phyloP scores from a whole-genome alignment of 2,113 vertebrate genomes.

The Phainopepla nitens region DNA sequence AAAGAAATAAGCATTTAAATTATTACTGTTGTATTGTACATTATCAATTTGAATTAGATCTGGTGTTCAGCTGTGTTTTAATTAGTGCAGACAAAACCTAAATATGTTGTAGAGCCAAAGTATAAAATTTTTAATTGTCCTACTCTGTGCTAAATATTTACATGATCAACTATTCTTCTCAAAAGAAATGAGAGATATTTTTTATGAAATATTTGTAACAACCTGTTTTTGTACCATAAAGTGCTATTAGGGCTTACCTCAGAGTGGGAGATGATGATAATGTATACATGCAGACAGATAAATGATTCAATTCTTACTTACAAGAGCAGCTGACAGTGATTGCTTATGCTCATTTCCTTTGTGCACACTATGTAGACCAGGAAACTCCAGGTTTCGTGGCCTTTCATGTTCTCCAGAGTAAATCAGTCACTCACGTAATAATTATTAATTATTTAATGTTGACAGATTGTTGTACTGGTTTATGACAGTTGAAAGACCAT shows the following conservation, averaged over 20 bases:
- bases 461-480: slow-evolving; percentile 61
- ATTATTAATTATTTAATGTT: slow-evolving; percentile 76
- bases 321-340: slow-evolving; percentile 84
- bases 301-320: slow-evolving; percentile 88
- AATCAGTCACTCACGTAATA: slow-evolving; percentile 77
- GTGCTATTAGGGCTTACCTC: slow-evolving; percentile 56
- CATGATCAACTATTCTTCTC: neutral
- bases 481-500: slow-evolving; percentile 70
- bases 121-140: neutral
- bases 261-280: slow-evolving; percentile 73
- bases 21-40: neutral
- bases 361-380: slow-evolving; percentile 59
- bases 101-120: neutral
- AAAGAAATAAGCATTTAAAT: neutral
- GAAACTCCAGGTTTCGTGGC: slow-evolving; percentile 72
- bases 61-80: neutral
- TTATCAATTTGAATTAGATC: neutral
- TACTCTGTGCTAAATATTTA: neutral
- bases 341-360: slow-evolving; percentile 82
- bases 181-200: neutral
- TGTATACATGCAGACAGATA: slow-evolving; percentile 82
- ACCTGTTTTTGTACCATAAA: slow-evolving; percentile 66
- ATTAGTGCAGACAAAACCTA: neutral
- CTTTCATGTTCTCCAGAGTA: slow-evolving; percentile 72
- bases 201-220: slow-evolving; percentile 49